Evolutionary conservation across 1,140 invertebrate species (phyloP).

Genomic region (Arctopsyche grandis): DNA sequence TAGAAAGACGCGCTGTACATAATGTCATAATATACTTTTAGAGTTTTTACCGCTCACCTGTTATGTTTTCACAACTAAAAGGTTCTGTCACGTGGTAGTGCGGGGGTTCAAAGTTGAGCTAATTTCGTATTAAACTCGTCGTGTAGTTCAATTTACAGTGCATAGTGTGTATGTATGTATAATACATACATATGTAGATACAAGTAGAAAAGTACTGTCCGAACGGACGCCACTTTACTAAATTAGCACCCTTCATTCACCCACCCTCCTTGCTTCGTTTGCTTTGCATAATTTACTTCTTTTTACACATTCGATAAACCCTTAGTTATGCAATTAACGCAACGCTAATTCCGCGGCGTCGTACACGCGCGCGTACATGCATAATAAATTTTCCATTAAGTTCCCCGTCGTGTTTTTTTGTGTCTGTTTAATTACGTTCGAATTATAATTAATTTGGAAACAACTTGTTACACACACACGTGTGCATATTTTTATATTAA

Average conservation of each 20-base stretch:
- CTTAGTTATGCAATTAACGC: neutral
- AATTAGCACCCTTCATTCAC: neutral
- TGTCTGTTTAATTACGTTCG: too few relatives aligned
- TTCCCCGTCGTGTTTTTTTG: too few relatives aligned
- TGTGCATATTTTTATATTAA: too few relatives aligned
- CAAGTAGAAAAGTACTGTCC: neutral
- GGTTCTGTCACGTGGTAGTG: conserved; percentile 48
- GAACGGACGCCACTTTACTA: neutral
- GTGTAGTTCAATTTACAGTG: neutral
- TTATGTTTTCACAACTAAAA: conserved; percentile 53
- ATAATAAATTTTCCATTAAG: too few relatives aligned
- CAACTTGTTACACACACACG: too few relatives aligned
- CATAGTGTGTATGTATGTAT: neutral
- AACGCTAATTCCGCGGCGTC: neutral
- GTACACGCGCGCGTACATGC: too few relatives aligned
- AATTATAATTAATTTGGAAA: too few relatives aligned
- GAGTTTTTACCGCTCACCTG: conserved; percentile 35
- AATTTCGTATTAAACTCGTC: conserved; percentile 39
- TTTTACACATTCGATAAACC: conserved; percentile 1
- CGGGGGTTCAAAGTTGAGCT: conserved; percentile 28
- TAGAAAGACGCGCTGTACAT: neutral
- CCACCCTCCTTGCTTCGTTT: neutral
- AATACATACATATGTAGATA: neutral
- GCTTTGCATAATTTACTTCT: conserved; percentile 1
- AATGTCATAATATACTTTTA: conserved; percentile 20